Evolutionary conservation across 2,113 vertebrate genomes (phyloP), one percentile per base, ranked within the genome.

Genomic region (Pelodiscus sinensis): DNA sequence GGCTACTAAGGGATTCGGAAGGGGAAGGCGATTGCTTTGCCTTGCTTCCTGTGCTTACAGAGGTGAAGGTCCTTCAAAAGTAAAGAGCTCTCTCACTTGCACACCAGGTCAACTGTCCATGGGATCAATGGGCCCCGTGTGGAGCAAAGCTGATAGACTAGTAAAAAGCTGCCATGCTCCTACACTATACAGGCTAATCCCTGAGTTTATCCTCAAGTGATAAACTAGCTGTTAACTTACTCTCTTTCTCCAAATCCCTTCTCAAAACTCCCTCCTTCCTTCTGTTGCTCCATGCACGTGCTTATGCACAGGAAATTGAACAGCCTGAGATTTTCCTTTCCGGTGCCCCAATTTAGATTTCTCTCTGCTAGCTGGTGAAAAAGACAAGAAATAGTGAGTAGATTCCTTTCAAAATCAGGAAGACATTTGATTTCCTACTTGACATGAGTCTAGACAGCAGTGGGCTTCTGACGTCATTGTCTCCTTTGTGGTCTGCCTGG

Each of bases 371-470:
- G 79, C 87, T 73, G 77, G 68, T 86, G 81, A 90, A 44, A 52
- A 18, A 73, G 21, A 84, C 94, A 94, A 85, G 19, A 77, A 86
- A 87, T 9, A 60, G 25, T 11, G 5, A 60, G 35, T 73, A 35
- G 82, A 25, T 84, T 90, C 14, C n/a, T 93, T 88, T 87, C 75
- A 93, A 87, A 92, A 93, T 16, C 1, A 65, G 35, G 81, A 81
- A 92, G 31, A 10, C 58, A 65, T 51, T 0, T 0, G 52, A 82
- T 88, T 81, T 10, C 7, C 15, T 93, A 1, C 0, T 35, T 86
- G 62, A 51, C 19, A 81, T 65, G 52, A 75, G 31, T 60, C 86
- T 29, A 79, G 92, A 84, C 87, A 21, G 24, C 0, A 88, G 52
- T 56, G 80, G 29, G 19, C 25, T 13, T 82, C 6, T 22, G 6